These are phyloP conservation scores for Apoda limacodes DNA, from an alignment of 2,888 invertebrate species.

Conservation along the genomic window DNA sequence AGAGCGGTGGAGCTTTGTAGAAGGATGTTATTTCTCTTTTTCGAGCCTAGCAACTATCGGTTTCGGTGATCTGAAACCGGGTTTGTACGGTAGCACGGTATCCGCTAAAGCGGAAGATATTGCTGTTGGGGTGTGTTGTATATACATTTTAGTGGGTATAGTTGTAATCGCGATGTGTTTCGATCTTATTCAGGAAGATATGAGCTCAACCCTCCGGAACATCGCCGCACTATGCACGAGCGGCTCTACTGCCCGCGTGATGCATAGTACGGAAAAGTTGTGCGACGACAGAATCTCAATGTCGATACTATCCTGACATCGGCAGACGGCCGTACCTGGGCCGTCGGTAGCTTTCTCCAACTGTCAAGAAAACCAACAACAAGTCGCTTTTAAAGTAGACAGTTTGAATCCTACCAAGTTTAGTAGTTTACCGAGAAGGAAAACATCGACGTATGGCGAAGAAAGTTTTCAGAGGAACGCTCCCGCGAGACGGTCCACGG, in stretches of 20 bases:
- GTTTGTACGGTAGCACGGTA: slow-evolving; percentile 60
- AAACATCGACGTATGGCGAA: slow-evolving; percentile 39
- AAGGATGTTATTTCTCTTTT: slow-evolving; percentile 87
- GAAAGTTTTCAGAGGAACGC: slow-evolving; percentile 74
- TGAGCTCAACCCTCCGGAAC: slow-evolving; percentile 38
- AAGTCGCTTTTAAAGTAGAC: slow-evolving; percentile 48
- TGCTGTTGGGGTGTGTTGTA: slow-evolving; percentile 81
- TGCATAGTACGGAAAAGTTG: slow-evolving; percentile 56
- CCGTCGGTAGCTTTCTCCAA: slow-evolving; percentile 37
- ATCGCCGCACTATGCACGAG: slow-evolving; percentile 34
- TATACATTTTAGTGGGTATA: slow-evolving; percentile 87
- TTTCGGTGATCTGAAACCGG: slow-evolving; percentile 83
- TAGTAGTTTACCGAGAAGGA: slow-evolving; percentile 68
- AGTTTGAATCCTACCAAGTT: slow-evolving; percentile 58
- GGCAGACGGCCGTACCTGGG: slow-evolving; percentile 42
- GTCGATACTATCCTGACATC: slow-evolving; percentile 70
- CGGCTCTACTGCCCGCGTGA: slow-evolving; percentile 35
- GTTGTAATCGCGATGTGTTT: slow-evolving; percentile 90
- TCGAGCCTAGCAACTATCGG: slow-evolving; percentile 85
- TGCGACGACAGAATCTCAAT: slow-evolving; percentile 63
- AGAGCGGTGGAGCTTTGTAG: slow-evolving; percentile 92
- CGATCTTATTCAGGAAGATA: slow-evolving; percentile 85
- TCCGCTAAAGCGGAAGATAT: slow-evolving; percentile 68
- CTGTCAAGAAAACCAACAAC: slow-evolving; percentile 36
- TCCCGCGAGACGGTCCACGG: slow-evolving; percentile 69